Conservation (phyloP, 2,797 vertebrate species). For the Numenius phaeopus region DNA sequence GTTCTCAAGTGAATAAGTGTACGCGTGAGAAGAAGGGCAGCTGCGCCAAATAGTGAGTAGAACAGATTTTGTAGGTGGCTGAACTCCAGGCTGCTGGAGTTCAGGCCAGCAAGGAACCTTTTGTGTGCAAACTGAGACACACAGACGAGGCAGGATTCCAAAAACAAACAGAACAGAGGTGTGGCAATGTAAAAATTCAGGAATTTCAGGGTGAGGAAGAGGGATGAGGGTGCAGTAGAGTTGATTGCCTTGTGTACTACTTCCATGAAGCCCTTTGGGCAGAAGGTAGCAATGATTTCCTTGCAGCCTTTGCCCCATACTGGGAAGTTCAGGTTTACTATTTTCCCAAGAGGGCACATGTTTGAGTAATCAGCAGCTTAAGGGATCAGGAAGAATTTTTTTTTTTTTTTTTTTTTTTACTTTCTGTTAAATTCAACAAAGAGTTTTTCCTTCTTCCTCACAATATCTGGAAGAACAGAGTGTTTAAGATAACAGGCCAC, state of each 20-base stretch:
- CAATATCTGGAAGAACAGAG: not conserved
- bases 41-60: not conserved
- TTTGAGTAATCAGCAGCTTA: not conserved
- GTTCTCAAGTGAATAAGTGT: not conserved
- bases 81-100: not conserved
- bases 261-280: not conserved
- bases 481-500: not conserved
- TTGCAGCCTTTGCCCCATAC: not conserved
- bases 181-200: constrained; percentile 7
- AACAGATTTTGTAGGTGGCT: constrained; percentile 13
- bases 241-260: not conserved
- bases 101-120: not conserved
- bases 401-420: not conserved
- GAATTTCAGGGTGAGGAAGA: not conserved
- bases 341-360: not conserved
- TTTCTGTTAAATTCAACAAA: not conserved
- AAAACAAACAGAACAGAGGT: not conserved
- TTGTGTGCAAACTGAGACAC: not conserved
- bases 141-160: not conserved
- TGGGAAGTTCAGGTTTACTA: not conserved
- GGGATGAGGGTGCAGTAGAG: not conserved
- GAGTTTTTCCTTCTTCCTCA: not conserved
- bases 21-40: not conserved
- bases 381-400: not conserved
- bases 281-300: not conserved